These are phyloP conservation scores for Gambusia yucatana DNA, from an alignment of 2,797 vertebrate species.

Conservation along the genomic window DNA sequence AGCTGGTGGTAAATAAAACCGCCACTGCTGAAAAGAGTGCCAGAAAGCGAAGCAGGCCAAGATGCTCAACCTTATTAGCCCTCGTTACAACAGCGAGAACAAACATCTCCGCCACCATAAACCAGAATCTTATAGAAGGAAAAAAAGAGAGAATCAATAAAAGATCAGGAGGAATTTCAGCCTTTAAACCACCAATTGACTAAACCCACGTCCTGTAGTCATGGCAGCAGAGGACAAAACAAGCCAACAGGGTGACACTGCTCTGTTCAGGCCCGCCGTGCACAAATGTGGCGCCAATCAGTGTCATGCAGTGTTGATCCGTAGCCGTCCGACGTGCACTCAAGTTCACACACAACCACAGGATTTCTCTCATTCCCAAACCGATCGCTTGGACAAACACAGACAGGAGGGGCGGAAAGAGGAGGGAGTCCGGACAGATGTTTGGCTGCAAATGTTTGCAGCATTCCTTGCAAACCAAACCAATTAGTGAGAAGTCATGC, in stretches of 20 bases:
- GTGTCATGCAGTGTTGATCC: conserved; percentile 67
- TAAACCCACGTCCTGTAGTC: conserved; percentile 19
- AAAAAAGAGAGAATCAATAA: not conserved
- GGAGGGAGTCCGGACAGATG: conserved; percentile 54
- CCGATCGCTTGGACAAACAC: conserved; percentile 43
- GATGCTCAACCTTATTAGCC: not conserved
- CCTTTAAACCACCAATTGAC: conserved; percentile 16
- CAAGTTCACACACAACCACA: conserved; percentile 18
- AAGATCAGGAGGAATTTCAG: conserved; percentile 5
- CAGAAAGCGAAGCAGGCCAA: conserved; percentile 67
- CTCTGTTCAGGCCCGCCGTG: conserved; percentile 41
- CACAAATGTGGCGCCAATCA: conserved; percentile 37
- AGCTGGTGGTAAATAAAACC: conserved; percentile 47
- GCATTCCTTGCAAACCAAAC: conserved; percentile 62
- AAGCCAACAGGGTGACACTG: conserved; percentile 11
- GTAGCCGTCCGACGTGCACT: conserved; percentile 65
- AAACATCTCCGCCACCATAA: not conserved
- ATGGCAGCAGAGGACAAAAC: conserved; percentile 32
- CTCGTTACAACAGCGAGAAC: not conserved
- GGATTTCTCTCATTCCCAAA: conserved; percentile 18
- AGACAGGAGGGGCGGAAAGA: conserved; percentile 39
- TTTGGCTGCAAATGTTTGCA: conserved; percentile 53
- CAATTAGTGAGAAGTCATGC: conserved; percentile 62
- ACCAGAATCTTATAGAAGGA: not conserved
- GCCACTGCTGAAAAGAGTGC: conserved; percentile 52